Conservation (phyloP, 2,797 vertebrate species). For the Sebastes alutus region DNA sequence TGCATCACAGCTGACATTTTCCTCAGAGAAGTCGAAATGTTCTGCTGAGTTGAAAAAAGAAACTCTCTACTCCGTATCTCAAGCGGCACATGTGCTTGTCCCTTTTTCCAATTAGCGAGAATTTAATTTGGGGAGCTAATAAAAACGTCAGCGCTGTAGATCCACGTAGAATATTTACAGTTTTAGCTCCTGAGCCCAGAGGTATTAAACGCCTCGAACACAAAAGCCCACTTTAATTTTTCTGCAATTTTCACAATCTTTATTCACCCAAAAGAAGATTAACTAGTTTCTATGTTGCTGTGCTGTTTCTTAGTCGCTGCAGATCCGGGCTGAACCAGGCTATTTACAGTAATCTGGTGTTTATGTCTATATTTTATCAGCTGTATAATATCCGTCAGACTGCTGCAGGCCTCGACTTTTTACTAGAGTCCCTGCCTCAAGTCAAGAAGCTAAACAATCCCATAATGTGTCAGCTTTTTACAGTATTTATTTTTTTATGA, state of each 20-base stretch:
- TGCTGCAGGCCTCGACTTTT: background rate
- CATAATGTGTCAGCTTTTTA: background rate
- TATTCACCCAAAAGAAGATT: background rate
- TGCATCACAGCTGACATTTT: constrained; percentile 9
- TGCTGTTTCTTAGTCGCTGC: background rate
- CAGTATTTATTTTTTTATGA: background rate
- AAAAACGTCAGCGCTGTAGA: background rate
- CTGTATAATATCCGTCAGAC: background rate
- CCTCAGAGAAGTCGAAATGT: background rate
- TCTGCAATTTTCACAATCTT: background rate
- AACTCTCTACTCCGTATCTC: constrained; percentile 4
- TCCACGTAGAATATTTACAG: constrained; percentile 1
- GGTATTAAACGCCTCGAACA: background rate
- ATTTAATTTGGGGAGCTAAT: constrained; percentile 31
- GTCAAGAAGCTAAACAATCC: background rate
- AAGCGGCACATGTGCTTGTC: background rate
- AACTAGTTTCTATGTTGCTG: background rate
- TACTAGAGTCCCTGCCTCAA: background rate
- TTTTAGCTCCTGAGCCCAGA: constrained; percentile 4
- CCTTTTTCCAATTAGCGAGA: constrained; percentile 13
- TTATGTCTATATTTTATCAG: constrained; percentile 34
- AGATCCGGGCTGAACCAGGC: background rate
- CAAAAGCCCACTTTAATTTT: background rate
- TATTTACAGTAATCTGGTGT: constrained; percentile 25
- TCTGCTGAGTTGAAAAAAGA: background rate